phyloP scores from a whole-genome alignment of 2,888 invertebrate species.

The Enchytraeus crypticus region DNA sequence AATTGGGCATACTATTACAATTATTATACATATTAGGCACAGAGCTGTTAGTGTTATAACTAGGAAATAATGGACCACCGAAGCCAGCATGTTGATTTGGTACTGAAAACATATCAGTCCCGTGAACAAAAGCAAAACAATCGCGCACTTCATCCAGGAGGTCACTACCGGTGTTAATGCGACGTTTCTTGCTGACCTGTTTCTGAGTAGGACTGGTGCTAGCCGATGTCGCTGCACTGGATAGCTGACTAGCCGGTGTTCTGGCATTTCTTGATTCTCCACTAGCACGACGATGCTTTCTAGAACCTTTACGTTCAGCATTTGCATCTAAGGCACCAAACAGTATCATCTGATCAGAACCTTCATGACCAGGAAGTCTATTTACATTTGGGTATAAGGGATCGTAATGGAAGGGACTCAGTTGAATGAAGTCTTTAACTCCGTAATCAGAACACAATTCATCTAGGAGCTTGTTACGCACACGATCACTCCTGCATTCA shows the following conservation, averaged over 20 bases:
- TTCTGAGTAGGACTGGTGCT: slow-evolving; percentile 15
- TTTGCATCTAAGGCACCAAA: slow-evolving; percentile 16
- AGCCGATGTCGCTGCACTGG: slow-evolving; percentile 8
- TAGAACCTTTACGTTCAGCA: neutral
- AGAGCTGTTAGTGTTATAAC: too few relatives aligned
- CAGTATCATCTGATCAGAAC: slow-evolving; percentile 20
- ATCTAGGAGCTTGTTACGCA: slow-evolving; percentile 32
- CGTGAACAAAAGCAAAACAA: slow-evolving; percentile 18
- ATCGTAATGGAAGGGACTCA: slow-evolving; percentile 42
- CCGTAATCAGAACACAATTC: slow-evolving; percentile 48
- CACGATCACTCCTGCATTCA: slow-evolving; percentile 5
- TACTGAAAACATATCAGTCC: slow-evolving; percentile 22
- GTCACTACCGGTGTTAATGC: slow-evolving; percentile 20
- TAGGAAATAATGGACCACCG: too few relatives aligned
- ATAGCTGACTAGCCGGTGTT: too few relatives aligned
- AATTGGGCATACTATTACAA: too few relatives aligned
- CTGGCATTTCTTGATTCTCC: too few relatives aligned
- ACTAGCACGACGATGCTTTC: too few relatives aligned
- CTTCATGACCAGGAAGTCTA: slow-evolving; percentile 6
- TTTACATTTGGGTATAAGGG: neutral
- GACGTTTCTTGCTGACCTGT: slow-evolving; percentile 20
- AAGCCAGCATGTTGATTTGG: too few relatives aligned
- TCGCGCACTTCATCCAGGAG: slow-evolving; percentile 22
- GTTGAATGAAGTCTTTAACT: slow-evolving; percentile 46
- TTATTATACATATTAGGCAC: too few relatives aligned